Conservation (phyloP, 2,113 vertebrate genomes). For the Otis tarda region DNA sequence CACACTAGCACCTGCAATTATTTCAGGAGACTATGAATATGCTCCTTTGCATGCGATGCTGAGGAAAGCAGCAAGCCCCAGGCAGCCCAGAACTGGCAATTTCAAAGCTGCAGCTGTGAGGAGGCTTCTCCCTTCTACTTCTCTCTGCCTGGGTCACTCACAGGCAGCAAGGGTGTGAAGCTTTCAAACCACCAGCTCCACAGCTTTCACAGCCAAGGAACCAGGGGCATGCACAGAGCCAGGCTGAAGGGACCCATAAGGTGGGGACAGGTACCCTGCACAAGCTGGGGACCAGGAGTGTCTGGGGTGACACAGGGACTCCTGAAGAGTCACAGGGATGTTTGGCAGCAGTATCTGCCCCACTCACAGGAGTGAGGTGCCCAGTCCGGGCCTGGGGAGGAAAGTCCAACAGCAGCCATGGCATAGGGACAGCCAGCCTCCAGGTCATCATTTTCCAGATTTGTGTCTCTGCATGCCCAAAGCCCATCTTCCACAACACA, state of each 20-base stretch:
- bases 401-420: not conserved
- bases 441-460: not conserved
- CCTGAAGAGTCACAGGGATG: not conserved
- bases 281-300: not conserved
- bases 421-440: not conserved
- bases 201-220: not conserved
- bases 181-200: not conserved
- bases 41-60: not conserved
- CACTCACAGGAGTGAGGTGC: not conserved
- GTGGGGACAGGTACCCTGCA: not conserved
- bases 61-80: not conserved
- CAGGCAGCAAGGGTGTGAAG: not conserved
- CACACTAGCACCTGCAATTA: not conserved
- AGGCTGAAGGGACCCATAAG: not conserved
- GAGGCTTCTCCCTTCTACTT: not conserved
- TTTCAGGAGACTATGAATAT: not conserved
- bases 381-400: not conserved
- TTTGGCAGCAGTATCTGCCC: not conserved
- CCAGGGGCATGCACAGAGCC: rapidly evolving
- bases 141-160: not conserved
- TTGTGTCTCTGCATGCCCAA: not conserved
- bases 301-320: not conserved
- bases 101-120: not conserved
- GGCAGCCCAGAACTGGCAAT: not conserved
- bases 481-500: not conserved